These are phyloP conservation scores for Drosophila algonquin DNA, from an alignment of 2,888 invertebrate genomes.

Conservation along the genomic window DNA sequence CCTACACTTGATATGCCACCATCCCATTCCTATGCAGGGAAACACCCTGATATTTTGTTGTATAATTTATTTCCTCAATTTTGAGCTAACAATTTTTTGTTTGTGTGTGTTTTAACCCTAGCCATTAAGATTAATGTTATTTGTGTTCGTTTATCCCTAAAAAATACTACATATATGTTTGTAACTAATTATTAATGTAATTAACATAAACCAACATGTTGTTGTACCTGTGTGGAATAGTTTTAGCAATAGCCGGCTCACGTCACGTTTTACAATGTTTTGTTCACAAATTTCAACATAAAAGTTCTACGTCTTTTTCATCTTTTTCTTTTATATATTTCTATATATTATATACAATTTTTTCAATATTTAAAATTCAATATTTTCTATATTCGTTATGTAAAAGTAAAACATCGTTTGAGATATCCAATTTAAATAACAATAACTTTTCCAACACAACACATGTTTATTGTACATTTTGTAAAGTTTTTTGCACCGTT, in stretches of 20 bases:
- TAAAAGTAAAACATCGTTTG: too few relatives aligned
- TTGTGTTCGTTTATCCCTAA: constrained; percentile 15
- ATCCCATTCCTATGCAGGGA: neutral
- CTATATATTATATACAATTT: too few relatives aligned
- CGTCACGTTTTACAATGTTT: too few relatives aligned
- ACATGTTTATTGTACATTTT: constrained; percentile 67
- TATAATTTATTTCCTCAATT: constrained; percentile 21
- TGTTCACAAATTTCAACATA: too few relatives aligned
- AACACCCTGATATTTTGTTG: constrained; percentile 2
- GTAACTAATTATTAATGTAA: constrained; percentile 60
- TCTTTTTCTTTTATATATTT: too few relatives aligned
- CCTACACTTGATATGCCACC: constrained; percentile 39
- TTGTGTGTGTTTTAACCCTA: constrained; percentile 33
- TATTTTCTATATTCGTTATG: too few relatives aligned
- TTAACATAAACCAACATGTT: constrained; percentile 47
- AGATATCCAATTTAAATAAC: too few relatives aligned
- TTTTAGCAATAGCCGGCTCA: too few relatives aligned
- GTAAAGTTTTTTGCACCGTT: constrained; percentile 82
- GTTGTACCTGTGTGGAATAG: too few relatives aligned
- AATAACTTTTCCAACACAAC: constrained; percentile 12
- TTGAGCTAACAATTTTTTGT: constrained; percentile 2
- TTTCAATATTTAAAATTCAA: too few relatives aligned
- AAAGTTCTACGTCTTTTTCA: too few relatives aligned
- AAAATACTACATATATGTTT: constrained; percentile 45
- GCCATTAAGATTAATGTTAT: constrained; percentile 24